These are phyloP conservation scores for Paratilapia polleni DNA, from an alignment of 2,113 vertebrate genomes.

Conservation along the genomic window DNA sequence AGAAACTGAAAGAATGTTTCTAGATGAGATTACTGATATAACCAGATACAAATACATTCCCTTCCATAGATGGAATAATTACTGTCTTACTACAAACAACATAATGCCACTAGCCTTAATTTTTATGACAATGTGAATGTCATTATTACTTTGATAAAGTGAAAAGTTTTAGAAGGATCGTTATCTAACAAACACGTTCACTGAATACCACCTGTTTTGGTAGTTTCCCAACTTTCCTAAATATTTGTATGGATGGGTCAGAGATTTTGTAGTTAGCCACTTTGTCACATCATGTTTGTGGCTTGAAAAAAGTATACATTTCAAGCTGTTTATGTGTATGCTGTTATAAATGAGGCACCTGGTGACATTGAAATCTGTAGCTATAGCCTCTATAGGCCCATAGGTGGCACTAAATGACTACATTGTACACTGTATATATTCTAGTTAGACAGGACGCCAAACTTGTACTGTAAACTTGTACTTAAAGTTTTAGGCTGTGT, in stretches of 20 bases:
- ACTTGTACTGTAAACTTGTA: neutral
- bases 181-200: neutral
- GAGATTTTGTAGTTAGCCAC: neutral
- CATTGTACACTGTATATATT: neutral
- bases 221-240: neutral
- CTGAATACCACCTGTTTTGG: neutral
- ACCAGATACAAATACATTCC: neutral
- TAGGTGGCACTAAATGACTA: conserved; percentile 15
- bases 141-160: neutral
- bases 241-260: neutral
- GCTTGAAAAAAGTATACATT: neutral
- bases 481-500: neutral
- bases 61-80: neutral
- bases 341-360: neutral
- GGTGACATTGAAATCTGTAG: neutral
- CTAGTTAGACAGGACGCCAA: neutral
- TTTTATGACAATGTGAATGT: neutral
- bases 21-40: neutral
- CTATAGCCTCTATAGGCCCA: neutral
- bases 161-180: neutral
- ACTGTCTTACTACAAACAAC: neutral
- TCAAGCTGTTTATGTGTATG: no score
- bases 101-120: neutral
- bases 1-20: neutral
- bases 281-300: neutral